Conservation (phyloP, 2,797 vertebrate genomes). For the Chelon auratus region DNA sequence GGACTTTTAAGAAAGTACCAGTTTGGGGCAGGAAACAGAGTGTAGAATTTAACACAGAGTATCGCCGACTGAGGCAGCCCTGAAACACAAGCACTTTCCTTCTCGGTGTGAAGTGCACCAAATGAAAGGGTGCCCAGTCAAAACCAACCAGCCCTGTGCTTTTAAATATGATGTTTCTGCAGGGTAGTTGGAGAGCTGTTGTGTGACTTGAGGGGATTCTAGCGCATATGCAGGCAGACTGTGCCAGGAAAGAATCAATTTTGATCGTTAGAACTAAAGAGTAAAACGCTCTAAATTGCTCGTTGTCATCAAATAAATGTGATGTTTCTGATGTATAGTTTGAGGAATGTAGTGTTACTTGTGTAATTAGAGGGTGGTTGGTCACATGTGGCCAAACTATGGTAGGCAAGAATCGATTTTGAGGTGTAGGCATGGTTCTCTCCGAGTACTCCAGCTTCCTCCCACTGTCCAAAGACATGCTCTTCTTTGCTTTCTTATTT, state of each 20-base stretch:
- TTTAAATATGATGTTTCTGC: background rate
- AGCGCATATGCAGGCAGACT: background rate
- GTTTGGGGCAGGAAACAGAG: background rate
- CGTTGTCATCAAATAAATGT: no score
- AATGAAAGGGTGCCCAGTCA: conserved; percentile 2
- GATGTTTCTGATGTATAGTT: no score
- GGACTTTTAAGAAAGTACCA: background rate
- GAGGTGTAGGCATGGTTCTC: no score
- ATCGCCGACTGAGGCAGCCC: no score
- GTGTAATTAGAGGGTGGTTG: no score
- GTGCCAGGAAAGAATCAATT: background rate
- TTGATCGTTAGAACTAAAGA: background rate
- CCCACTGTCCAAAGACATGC: no score
- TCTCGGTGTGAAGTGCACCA: background rate
- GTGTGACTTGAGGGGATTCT: background rate
- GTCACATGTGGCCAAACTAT: no score
- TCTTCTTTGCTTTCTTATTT: no score
- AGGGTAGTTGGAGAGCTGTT: background rate
- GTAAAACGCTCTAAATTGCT: no score
- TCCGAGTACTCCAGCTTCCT: no score
- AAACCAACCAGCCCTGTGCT: background rate
- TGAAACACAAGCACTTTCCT: background rate
- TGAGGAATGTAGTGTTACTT: no score
- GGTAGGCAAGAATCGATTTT: no score
- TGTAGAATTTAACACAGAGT: background rate